A percentile compares a stretch with the other conserved stretches of the same genome.
phyloP scores from a whole-genome alignment of 2,888 invertebrate genomes.

The Amaurobius ferox region DNA sequence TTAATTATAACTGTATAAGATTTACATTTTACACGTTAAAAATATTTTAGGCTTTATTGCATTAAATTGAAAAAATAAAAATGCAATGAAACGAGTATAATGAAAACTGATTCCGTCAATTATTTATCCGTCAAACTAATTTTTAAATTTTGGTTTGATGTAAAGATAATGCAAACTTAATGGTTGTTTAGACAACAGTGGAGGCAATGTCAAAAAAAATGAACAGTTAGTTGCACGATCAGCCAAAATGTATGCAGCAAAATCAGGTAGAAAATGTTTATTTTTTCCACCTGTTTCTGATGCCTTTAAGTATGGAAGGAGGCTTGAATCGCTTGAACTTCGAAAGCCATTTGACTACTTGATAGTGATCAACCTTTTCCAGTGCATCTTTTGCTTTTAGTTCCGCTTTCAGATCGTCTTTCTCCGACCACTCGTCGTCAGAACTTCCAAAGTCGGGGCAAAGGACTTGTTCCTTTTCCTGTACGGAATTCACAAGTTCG shows the following conservation, averaged over 20 bases:
- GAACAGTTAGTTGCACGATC: constrained; percentile 57
- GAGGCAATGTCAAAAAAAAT: too few species aligned
- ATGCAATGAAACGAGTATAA: too few species aligned
- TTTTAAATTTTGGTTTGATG: too few species aligned
- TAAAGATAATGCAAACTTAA: too few species aligned
- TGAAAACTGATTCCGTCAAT: too few species aligned
- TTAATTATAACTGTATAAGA: too few species aligned
- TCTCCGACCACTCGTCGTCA: constrained; percentile 31
- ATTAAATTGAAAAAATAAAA: too few species aligned
- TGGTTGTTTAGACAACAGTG: too few species aligned
- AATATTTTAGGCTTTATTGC: too few species aligned
- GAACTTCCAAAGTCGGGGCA: constrained; percentile 31
- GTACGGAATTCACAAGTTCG: constrained; percentile 55
- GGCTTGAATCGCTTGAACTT: constrained; percentile 45
- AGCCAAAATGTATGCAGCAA: constrained; percentile 15
- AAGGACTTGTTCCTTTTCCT: constrained; percentile 34
- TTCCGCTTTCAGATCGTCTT: constrained; percentile 31
- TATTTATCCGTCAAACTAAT: too few species aligned
- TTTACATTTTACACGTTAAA: too few species aligned
- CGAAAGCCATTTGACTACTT: constrained; percentile 52
- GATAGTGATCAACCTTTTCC: constrained; percentile 27
- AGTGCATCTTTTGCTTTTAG: constrained; percentile 32
- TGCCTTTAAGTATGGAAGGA: constrained; percentile 62
- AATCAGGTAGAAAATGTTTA: background rate
- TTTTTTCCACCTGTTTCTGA: constrained; percentile 54